Evolutionary conservation across 2,888 invertebrate genomes (phyloP), one percentile per base, ranked within the genome.

Genomic region (Mythimna albipuncta): DNA sequence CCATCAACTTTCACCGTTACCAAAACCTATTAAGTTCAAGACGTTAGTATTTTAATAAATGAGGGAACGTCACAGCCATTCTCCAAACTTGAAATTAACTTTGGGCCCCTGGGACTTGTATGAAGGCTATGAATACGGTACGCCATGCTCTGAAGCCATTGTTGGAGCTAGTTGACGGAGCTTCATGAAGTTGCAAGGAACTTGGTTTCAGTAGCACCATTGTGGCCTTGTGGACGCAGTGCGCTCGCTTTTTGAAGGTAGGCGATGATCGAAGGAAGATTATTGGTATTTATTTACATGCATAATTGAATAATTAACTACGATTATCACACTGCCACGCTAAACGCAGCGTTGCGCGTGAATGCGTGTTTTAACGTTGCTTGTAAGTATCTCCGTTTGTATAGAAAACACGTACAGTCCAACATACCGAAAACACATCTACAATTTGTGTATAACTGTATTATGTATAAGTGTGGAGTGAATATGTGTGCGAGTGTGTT

Each of bases 61-160:
- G 91, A 90, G 90, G 85, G 88, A 64, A 69, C 79, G 81, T 81
- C 74, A 91, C 83, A 65, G 70, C 64, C 61, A 70, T 91, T 93
- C 85, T 89, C 90, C 91, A 91, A 95, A 95, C 94, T 96, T 95
- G 92, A 93, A 95, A 96, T 95, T 95, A 95, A 95, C 94, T 95
- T 92, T 88, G 89, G 79, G 79, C 95, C 93, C 95, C 79, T 81
- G 94, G 94, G 90, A 90, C 68, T 50, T 75, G 76, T 74, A 80
- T 74, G 83, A 78, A 82, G 81, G 84, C 85, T 81, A 88, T 90
- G 91, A 90, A 90, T 89, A 89, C 85, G 84, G 79, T 82, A 79
- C 79, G 79, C 81, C 74, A 62, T 72, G 67, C 66, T 65, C 72
- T 47, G 80, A 78, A 76, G 81, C 87, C 81, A 89, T 89, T 89